Evolutionary conservation across 2,888 invertebrate species (phyloP), one percentile per base, ranked within the genome.

Genomic region (Thecocarcelia acutangulata): DNA sequence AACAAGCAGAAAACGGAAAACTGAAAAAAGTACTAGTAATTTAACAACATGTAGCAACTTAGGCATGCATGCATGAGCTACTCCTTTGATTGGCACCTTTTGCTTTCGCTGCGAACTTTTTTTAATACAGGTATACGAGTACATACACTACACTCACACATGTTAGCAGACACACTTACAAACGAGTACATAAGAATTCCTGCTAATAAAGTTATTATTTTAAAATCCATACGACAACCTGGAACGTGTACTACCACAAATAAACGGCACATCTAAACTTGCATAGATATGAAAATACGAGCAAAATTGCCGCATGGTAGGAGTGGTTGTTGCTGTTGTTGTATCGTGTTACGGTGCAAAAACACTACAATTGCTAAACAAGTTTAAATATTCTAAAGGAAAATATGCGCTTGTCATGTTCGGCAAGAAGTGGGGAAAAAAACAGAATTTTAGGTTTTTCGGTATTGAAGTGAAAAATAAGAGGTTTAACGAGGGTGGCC

Each of bases 181-280:
- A 1, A 9, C 40, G 61, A 21, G 40, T 28, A 48, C 4, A 3
- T 3, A 9, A 48, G 61, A 21, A 48, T 42, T 48, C 24, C 40
- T 46, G 37, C 78, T 79, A 79, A 79, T 79, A 68, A 79, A 79
- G 78, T 79, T 73, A 79, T 79, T 79, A 79, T 54, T 72, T 61
- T 73, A 42, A 68, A 52, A 68, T 37, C 52, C 52, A 73, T 52
- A 78, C 64, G 52, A 79, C 64, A 54, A 50, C 66, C 72, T n/a
- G 66, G 28, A 24, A 52, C 48, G 13, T 58, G 61, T 13, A 19
- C 56, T 42, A 58, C n/a, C 48, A 63, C 61, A 70, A 54, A 63
- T 69, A 46, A 21, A 50, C 63, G 42, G 42, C 8, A 9, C 24
- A 40, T 56, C 28, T 56, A 19, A 50, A 64, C 48, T 17, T 74